phyloP scores from a whole-genome alignment of 2,888 invertebrate genomes.

The Cephus pulcher region DNA sequence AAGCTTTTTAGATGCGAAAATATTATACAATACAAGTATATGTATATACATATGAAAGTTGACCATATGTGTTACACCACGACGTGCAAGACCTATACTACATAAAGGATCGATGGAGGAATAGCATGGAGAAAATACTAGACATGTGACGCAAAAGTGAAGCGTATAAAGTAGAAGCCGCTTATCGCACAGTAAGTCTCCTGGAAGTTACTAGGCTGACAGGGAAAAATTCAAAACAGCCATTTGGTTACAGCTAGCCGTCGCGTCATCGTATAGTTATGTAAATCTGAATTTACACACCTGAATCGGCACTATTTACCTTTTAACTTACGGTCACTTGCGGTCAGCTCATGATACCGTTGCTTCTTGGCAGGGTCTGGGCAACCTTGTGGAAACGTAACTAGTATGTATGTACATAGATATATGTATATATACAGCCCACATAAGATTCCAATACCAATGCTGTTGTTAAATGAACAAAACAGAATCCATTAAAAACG shows the following conservation, averaged over 20 bases:
- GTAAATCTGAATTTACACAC: slow-evolving; percentile 38
- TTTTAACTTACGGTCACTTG: slow-evolving; percentile 44
- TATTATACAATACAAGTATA: background rate
- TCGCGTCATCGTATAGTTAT: slow-evolving; percentile 26
- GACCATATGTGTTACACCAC: no score
- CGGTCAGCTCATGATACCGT: slow-evolving; percentile 11
- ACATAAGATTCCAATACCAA: background rate
- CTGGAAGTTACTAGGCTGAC: background rate
- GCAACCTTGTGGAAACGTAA: background rate
- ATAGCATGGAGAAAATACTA: background rate
- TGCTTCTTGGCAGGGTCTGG: background rate
- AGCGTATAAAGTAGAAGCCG: background rate
- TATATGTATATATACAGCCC: background rate
- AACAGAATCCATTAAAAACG: background rate
- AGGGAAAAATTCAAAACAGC: background rate
- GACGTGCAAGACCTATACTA: no score
- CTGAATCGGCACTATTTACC: slow-evolving; percentile 45
- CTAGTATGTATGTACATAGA: background rate
- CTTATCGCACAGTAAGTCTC: background rate
- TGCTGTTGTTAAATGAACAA: background rate
- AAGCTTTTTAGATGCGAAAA: background rate
- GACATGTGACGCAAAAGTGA: background rate
- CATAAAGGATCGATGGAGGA: background rate
- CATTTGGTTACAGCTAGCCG: background rate
- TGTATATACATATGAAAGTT: no score